phyloP scores from a whole-genome alignment of 2,113 vertebrate genomes.

The Catharus fuscescens region DNA sequence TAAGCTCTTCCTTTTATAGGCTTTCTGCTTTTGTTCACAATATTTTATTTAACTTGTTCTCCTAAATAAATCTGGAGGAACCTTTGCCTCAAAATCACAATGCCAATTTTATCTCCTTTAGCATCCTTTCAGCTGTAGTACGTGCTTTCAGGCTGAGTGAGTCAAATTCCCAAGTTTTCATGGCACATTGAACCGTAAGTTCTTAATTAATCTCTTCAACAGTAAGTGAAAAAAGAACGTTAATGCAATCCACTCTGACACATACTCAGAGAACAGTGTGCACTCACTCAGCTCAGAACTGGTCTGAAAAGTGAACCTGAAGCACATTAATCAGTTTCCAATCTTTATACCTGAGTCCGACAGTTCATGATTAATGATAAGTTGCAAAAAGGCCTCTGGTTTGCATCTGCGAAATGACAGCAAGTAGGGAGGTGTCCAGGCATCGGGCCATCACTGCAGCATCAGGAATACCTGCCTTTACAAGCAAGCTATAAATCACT shows the following conservation, averaged over 20 bases:
- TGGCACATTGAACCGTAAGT: background rate
- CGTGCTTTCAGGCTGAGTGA: conserved; percentile 4
- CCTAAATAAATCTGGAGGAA: conserved; percentile 60
- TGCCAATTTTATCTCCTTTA: background rate
- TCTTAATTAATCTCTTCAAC: background rate
- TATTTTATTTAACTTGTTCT: conserved; percentile 49
- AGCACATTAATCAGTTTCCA: background rate
- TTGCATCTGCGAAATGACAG: background rate
- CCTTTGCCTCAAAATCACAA: conserved; percentile 46
- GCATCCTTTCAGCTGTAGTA: background rate
- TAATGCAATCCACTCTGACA: background rate
- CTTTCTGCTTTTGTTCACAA: conserved; percentile 14
- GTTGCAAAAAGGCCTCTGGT: background rate
- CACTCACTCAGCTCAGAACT: background rate
- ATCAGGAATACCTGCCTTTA: background rate
- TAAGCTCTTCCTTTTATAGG: conserved; percentile 60
- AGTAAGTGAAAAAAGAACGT: background rate
- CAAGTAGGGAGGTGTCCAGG: background rate
- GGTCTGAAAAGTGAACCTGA: background rate
- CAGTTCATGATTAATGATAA: background rate
- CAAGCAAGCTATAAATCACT: background rate
- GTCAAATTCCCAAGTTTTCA: conserved; percentile 19
- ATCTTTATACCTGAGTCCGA: background rate
- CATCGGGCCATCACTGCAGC: background rate
- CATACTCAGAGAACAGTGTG: background rate